Evolutionary conservation across 2,797 vertebrate genomes (phyloP), one percentile per base, ranked within the genome.

Genomic region (Hafferia zeledoni): DNA sequence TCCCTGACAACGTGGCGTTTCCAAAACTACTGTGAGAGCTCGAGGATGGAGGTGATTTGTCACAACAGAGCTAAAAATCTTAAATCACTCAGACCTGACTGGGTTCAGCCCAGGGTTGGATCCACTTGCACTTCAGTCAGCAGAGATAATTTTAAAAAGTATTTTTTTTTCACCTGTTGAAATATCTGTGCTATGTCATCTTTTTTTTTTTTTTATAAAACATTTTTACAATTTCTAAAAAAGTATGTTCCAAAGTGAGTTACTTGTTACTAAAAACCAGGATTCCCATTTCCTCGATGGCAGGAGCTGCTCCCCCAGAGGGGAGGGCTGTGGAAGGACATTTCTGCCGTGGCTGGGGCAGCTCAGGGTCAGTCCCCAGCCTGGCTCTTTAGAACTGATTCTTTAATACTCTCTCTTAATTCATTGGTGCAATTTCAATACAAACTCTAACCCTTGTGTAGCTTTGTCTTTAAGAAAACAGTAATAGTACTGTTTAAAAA

Each of bases 401-500:
- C 17, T 44, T 80, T 61, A 63, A 60, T 35, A 12, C 22, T 25
- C 2, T 33, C 64, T 59, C 70, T 55, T 9, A 69, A 69, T 79
- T 95, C 89, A 90, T 96, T 96, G 97, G 96, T 96, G 93, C 92
- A 90, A 97, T 94, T 97, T 96, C 95, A 96, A 71, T 97, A 97
- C 95, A 97, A 98, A 98, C 97, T 97, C 97, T 97, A 97, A 98
- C 96, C 97, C 95, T 96, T 95, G 86, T 20, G 88, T 95, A 94
- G 74, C 93, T 95, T 94, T 93, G 83, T 97, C 96, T 97, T 94
- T 94, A 95, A 97, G 97, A 97, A 97, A 97, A 98, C 97, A 97
- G 97, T 93, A 98, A 90, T 91, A 93, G 93, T 94, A 97, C 97
- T 97, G 97, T 97, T 97, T 96, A 97, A 95, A 98, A 98, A 98